A percentile compares a stretch with the other conserved stretches of the same genome.
These are phyloP conservation scores for Operophtera brumata DNA, from an alignment of 2,888 invertebrate genomes.

Conservation along the genomic window DNA sequence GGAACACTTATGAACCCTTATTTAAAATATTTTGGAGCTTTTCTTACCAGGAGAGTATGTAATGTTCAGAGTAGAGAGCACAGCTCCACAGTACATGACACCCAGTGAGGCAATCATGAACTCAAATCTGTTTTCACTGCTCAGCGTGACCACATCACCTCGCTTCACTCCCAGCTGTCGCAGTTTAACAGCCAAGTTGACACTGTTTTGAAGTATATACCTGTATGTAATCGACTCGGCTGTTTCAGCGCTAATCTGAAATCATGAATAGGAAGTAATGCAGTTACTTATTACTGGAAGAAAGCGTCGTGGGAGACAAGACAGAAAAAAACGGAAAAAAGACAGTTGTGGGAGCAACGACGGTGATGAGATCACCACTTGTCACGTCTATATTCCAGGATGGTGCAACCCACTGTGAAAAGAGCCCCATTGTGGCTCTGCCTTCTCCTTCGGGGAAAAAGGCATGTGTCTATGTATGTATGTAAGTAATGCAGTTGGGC, in stretches of 20 bases:
- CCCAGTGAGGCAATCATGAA: conserved; percentile 80
- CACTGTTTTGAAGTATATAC: conserved; percentile 79
- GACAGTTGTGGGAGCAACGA: no score
- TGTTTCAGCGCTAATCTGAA: conserved; percentile 82
- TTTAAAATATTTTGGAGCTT: neutral
- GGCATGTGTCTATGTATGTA: no score
- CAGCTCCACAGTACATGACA: conserved; percentile 79
- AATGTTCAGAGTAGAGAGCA: conserved; percentile 83
- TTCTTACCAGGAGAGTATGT: conserved; percentile 80
- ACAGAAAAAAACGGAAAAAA: no score
- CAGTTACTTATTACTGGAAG: no score
- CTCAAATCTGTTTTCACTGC: conserved; percentile 83
- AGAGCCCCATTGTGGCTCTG: no score
- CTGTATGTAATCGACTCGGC: conserved; percentile 77
- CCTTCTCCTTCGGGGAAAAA: no score
- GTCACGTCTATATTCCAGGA: no score
- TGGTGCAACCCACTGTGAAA: no score
- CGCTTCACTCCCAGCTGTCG: conserved; percentile 72
- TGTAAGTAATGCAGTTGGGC: neutral
- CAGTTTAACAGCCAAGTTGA: conserved; percentile 79
- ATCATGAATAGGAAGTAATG: conserved; percentile 19
- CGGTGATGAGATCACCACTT: no score
- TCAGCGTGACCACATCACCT: conserved; percentile 81
- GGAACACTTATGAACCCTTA: no score
- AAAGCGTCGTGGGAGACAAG: no score